Evolutionary conservation across 2,888 invertebrate genomes (phyloP).

Genomic region (Trichopoda pennipes): DNA sequence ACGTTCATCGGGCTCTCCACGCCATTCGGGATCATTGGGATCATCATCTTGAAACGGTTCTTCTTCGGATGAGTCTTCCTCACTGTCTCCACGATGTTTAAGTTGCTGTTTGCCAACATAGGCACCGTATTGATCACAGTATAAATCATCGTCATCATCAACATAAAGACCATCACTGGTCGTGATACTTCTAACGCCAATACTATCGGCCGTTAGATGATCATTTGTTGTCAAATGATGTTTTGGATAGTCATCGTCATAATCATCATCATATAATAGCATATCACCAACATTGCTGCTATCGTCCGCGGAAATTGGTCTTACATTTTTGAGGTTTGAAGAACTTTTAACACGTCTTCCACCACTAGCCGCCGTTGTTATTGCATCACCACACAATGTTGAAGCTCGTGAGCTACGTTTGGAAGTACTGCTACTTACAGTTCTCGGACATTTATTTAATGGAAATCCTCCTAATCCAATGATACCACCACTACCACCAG

Average conservation of each 20-base stretch:
- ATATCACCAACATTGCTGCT: slow-evolving; percentile 64
- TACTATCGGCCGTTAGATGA: slow-evolving; percentile 62
- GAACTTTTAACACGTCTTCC: slow-evolving; percentile 47
- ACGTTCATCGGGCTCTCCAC: slow-evolving; percentile 72
- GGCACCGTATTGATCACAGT: slow-evolving; percentile 72
- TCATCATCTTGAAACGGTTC: slow-evolving; percentile 88
- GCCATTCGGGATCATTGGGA: slow-evolving; percentile 94
- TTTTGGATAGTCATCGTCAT: slow-evolving; percentile 74
- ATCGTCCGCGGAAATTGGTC: slow-evolving; percentile 59
- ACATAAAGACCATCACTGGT: slow-evolving; percentile 51
- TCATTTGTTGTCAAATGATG: slow-evolving; percentile 75
- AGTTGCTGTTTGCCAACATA: slow-evolving; percentile 71
- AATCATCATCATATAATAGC: slow-evolving; percentile 68
- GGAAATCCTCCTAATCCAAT: slow-evolving; percentile 25
- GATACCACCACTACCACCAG: slow-evolving; percentile 49
- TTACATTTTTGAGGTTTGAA: slow-evolving; percentile 40
- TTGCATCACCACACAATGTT: slow-evolving; percentile 54
- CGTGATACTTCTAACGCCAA: slow-evolving; percentile 63
- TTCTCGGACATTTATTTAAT: slow-evolving; percentile 36
- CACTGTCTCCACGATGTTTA: slow-evolving; percentile 71
- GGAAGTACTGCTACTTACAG: slow-evolving; percentile 52
- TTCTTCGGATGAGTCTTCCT: slow-evolving; percentile 78
- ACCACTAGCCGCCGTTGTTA: slow-evolving; percentile 17
- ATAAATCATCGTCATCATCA: slow-evolving; percentile 60
- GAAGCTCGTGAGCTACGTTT: slow-evolving; percentile 60